A percentile compares a stretch with the other conserved stretches of the same genome.
phyloP scores from a whole-genome alignment of 2,797 vertebrate genomes.

The Cyclura pinguis region DNA sequence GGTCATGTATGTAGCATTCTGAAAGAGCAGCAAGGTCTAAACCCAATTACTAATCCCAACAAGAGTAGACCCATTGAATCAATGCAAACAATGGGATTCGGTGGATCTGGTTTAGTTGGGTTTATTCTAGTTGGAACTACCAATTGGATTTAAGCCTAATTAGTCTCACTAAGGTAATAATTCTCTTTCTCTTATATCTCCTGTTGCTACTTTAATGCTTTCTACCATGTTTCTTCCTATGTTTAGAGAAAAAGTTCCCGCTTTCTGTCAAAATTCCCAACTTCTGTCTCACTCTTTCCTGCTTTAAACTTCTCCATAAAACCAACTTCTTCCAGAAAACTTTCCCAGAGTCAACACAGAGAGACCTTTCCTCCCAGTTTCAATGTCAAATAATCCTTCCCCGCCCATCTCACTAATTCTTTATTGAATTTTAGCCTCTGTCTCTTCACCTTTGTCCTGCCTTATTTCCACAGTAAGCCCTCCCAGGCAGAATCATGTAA shows the following conservation, averaged over 20 bases:
- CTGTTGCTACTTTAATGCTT: background rate
- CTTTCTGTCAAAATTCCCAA: background rate
- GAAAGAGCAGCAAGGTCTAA: background rate
- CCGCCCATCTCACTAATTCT: background rate
- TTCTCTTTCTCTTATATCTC: background rate
- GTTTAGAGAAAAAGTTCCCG: background rate
- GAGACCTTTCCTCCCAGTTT: background rate
- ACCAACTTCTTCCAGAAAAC: background rate
- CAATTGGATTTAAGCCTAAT: background rate
- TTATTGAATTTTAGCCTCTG: slow-evolving; percentile 8
- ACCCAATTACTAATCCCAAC: background rate
- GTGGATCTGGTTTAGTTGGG: background rate
- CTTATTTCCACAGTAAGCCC: background rate
- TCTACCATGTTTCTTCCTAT: background rate
- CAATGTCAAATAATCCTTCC: slow-evolving; percentile 2
- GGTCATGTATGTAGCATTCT: too few species aligned
- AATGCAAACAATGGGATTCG: too few species aligned
- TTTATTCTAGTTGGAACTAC: too few species aligned
- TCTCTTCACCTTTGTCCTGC: slow-evolving; percentile 9
- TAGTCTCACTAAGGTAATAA: background rate
- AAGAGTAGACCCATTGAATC: too few species aligned
- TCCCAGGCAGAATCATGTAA: background rate
- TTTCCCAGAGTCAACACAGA: background rate
- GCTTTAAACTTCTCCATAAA: background rate
- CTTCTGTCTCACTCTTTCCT: background rate